Base-by-base conservation (phyloP, 2,797 vertebrate species). In the Phrynocephalus vlangalii region DNA sequence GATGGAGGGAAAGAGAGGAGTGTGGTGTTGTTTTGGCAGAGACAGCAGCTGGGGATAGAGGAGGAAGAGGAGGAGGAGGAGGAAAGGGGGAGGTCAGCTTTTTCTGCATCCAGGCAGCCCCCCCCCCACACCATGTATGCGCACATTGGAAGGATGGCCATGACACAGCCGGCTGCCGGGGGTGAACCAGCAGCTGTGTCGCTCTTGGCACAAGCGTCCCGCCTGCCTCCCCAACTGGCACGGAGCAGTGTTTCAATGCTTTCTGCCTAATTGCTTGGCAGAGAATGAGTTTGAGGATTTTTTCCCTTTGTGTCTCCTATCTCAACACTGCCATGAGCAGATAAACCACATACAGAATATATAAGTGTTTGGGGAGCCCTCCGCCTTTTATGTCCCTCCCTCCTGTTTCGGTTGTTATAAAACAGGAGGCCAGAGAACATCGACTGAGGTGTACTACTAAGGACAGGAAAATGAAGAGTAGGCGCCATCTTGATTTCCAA, bases 191-290 rank as follows among this genome's bases (percentile, higher is more conserved):
- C 91, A 68, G 89, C 93, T 87, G 87, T 88, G 88, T 50, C 82
- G 80, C 91, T 86, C 84, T 76, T 91, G 87, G 44, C 92, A 52
- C 87, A 83, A 81, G 90, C 50, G 82, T 89, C 90, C 82, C 72
- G 76, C 89, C 89, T 79, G 80, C 60, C 66, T 87, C n/a, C 26
- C 0, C 48, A 75, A 87, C 85, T 86, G 76, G 87, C 68, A 44
- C 66, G 20, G 7, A 28, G 60, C 77, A 89, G 89, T 1, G 0
- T 87, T 50, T 84, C 71, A 91, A 88, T 84, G 86, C 87, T 92
- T 90, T 81, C 90, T 83, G 85, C 83, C 91, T 94, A 92, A 93
- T 95, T 93, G 92, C 88, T 88, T 80, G 86, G 73, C 38, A 22
- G 18, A 18, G 91, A 83, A 89, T 89, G 91, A 63, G 80, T 90